Evolutionary conservation across 2,113 vertebrate species (phyloP), one percentile per base, ranked within the genome.

Genomic region (Urocynchramus pylzowi): DNA sequence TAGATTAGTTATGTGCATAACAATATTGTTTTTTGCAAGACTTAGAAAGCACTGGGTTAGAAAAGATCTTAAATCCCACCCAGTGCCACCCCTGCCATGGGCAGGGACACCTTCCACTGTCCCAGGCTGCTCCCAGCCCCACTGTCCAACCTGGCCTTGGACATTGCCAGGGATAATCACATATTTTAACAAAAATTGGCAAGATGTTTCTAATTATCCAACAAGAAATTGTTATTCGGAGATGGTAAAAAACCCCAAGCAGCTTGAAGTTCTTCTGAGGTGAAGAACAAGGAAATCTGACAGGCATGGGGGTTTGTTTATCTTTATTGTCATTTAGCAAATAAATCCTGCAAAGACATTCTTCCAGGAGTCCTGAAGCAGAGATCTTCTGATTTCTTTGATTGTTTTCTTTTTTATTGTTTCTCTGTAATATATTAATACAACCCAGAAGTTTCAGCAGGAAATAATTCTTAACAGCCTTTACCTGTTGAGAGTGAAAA

Each of bases 131-230:
- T 76, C 61, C 85, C 5, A 60, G 11, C 13, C 53, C n/a, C 17
- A 33, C 0, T 33, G 8, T 12, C 70, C 61, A 61, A 0, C n/a
- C 31, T 49, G 54, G 30, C 63, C 70, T 42, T 11, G 41, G 54
- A 0, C 41, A 28, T 41, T 83, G 15, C 41, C 70, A 61, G 54
- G 69, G 17, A 41, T 6, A 65, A 57, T 19, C 3, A 11, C 11
- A 4, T 7, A 27, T 45, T 81, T 84, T 23, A 50, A 81, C 47
- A 44, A 4, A 50, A 9, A 10, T 7, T 64, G 44, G 52, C 10
- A 63, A 95, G 56, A 44, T 12, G 10, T 17, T 50, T 31, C 53
- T 24, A 57, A 49, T 57, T 73, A 54, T 18, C 44, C 50, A 65
- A 30, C 5, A 63, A 60, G 6, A 13, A 16, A 65, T 31, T 6